A percentile compares a stretch with the other conserved stretches of the same genome.
Evolutionary conservation across 2,797 vertebrate genomes (phyloP).

Genomic region (Columba guinea): DNA sequence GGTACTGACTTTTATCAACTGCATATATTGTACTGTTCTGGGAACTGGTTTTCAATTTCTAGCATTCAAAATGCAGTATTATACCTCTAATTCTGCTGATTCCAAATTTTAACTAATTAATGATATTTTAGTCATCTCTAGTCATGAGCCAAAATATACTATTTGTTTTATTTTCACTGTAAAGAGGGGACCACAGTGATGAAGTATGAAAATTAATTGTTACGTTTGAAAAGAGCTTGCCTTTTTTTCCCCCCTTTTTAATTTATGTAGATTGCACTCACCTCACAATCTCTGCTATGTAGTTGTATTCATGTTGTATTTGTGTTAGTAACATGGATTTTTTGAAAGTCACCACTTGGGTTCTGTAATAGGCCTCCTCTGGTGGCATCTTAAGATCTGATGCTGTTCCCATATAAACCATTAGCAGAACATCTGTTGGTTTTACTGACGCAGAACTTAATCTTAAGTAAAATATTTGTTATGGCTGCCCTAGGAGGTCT

Average conservation of each 20-base stretch:
- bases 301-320: background rate
- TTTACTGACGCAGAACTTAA: slow-evolving; percentile 28
- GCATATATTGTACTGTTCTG: background rate
- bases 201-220: background rate
- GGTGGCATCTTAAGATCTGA: background rate
- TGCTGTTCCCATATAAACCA: background rate
- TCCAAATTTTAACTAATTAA: background rate
- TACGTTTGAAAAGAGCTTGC: background rate
- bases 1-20: slow-evolving; percentile 74
- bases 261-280: background rate
- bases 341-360: background rate
- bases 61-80: background rate
- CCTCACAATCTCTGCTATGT: background rate
- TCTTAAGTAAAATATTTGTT: slow-evolving; percentile 26
- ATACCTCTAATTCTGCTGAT: background rate
- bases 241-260: background rate
- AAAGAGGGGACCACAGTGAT: background rate
- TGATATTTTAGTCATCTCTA: background rate
- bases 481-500: background rate
- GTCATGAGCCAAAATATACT: background rate
- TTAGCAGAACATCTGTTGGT: slow-evolving; percentile 25
- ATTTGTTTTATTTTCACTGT: background rate
- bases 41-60: background rate
- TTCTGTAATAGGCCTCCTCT: background rate
- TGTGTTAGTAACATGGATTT: background rate